Base-by-base conservation (phyloP, 2,888 invertebrate species). In the Laothoe populi region DNA sequence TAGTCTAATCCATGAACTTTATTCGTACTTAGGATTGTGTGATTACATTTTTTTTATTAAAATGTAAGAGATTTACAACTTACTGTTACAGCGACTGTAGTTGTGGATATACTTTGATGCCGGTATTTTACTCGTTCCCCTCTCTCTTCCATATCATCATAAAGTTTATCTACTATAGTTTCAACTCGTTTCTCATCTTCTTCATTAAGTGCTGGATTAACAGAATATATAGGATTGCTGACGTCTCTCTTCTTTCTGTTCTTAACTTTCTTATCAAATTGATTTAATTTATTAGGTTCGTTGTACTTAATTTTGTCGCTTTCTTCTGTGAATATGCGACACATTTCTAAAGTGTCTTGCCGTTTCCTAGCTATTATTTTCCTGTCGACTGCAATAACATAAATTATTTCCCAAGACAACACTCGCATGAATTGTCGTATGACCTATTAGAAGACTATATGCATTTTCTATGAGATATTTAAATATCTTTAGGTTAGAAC, bases 291-390 rank as follows among this genome's bases (percentile, higher is more conserved):
- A 21, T 66, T 38, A 1, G 45, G 46, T 38, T 66, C 53, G 58
- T 35, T 62, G 0, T 53, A 10, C 48, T 62, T 62, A 7, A 73
- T 48, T 11, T 72, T 76, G 5, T 75, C 66, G n/a, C 74, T 81
- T 68, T 87, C 86, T 42, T 77, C 79, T 24, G 78, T 85, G 63
- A 90, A 92, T 26, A 88, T 75, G 13, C 79, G 75, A 61, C 92
- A 92, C 82, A 91, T 85, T 3, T 92, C 90, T 40, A 87, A 63
- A 0, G 87, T 91, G 61, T 92, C 88, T 73, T 88, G 84, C 0
- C 92, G 84, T 71, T 88, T 86, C 62, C 72, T 82, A 44, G 84
- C 78, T 31, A 92, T 82, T 0, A 86, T n/a, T 66, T 79, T 82
- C 69, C 70, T 78, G 68, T 91, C 85, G 23, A 86, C 92, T 91